These are phyloP conservation scores for Colletes collaris DNA, from an alignment of 2,888 invertebrate genomes.

Conservation along the genomic window DNA sequence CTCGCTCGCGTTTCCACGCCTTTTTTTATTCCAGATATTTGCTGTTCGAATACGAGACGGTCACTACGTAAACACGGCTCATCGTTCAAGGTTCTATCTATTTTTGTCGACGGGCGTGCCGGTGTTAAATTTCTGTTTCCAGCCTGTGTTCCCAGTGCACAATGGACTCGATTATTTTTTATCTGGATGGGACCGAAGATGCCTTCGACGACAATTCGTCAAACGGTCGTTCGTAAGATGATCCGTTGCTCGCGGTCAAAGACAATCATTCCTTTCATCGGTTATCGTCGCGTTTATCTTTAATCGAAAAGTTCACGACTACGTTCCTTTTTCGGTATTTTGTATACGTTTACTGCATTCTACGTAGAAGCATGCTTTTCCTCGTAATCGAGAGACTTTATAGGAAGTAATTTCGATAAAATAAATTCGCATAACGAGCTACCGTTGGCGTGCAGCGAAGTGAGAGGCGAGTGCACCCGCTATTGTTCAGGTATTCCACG, in stretches of 20 bases:
- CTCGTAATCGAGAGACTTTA: neutral
- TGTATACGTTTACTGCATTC: too few species aligned
- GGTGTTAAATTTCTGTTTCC: too few species aligned
- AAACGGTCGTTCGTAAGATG: neutral
- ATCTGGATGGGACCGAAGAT: neutral
- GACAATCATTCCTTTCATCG: conserved; percentile 27
- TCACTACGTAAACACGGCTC: neutral
- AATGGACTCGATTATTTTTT: neutral
- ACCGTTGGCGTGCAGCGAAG: conserved; percentile 5
- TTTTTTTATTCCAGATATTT: conserved; percentile 17
- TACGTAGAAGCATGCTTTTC: neutral
- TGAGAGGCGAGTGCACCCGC: conserved; percentile 14
- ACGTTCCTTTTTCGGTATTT: neutral
- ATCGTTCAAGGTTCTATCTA: neutral
- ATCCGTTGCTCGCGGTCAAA: neutral
- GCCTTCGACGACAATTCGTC: neutral
- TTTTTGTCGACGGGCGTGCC: too few species aligned
- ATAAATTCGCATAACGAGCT: conserved; percentile 28
- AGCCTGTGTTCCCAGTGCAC: neutral
- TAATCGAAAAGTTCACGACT: conserved; percentile 8
- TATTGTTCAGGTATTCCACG: conserved; percentile 7
- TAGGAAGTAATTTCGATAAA: conserved; percentile 40
- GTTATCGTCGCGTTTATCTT: too few species aligned
- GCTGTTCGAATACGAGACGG: neutral
- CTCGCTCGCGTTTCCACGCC: conserved; percentile 35